phyloP scores from a whole-genome alignment of 2,113 vertebrate species.

The Cairina moschata region DNA sequence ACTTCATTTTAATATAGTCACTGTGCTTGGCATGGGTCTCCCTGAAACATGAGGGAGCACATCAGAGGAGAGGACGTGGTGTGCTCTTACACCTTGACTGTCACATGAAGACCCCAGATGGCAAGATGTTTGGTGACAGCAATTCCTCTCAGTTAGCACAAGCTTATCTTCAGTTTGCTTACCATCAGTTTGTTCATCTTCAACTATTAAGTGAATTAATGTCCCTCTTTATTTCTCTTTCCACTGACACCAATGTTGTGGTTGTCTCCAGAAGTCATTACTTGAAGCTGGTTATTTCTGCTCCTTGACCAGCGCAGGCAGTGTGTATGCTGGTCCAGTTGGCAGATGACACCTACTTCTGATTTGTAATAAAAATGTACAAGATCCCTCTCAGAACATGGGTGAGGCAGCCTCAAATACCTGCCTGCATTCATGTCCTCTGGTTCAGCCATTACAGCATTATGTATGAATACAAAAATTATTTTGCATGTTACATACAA shows the following conservation, averaged over 20 bases:
- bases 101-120: background rate
- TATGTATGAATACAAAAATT: background rate
- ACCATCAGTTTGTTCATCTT: background rate
- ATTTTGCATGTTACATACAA: background rate
- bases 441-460: accelerated
- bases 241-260: background rate
- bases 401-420: background rate
- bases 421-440: background rate
- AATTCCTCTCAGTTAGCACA: background rate
- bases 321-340: background rate
- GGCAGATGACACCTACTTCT: background rate
- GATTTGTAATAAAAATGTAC: background rate
- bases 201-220: background rate
- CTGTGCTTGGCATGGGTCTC: accelerated
- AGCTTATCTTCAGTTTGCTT: background rate
- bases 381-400: background rate
- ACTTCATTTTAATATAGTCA: background rate
- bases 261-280: background rate
- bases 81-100: background rate
- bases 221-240: background rate
- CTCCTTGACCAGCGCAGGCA: background rate
- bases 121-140: background rate
- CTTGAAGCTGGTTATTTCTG: background rate
- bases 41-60: background rate
- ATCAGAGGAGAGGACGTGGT: background rate